phyloP scores from a whole-genome alignment of 2,888 invertebrate species.

The Dione juno region DNA sequence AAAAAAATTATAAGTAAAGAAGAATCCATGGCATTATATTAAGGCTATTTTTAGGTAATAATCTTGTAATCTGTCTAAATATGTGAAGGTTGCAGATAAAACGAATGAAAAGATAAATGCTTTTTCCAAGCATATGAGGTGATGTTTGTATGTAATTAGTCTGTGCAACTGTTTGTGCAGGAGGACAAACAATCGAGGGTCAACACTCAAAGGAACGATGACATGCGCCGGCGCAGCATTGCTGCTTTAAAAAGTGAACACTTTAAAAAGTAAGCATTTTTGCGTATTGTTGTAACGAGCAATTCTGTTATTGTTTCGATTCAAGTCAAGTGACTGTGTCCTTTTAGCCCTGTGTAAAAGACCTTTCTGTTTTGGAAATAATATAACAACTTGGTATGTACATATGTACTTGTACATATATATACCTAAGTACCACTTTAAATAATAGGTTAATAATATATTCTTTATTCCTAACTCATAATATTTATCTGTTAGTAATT shows the following conservation, averaged over 20 bases:
- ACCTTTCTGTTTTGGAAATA: not conserved
- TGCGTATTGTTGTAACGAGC: not conserved
- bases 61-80: not conserved
- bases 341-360: too few species aligned
- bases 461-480: too few species aligned
- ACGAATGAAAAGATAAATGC: not conserved
- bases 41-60: not conserved
- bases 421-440: too few species aligned
- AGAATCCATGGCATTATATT: too few species aligned
- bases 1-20: too few species aligned
- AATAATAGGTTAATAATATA: too few species aligned
- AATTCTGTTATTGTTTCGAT: not conserved
- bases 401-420: too few species aligned
- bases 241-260: constrained; percentile 21
- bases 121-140: constrained; percentile 48
- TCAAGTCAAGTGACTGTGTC: not conserved
- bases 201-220: constrained; percentile 80
- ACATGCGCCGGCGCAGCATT: constrained; percentile 56
- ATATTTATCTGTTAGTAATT: too few species aligned
- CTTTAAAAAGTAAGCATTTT: not conserved
- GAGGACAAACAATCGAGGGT: constrained; percentile 76
- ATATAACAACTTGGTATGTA: too few species aligned
- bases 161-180: constrained; percentile 71
- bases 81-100: constrained; percentile 6
- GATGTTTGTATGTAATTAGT: constrained; percentile 65